A percentile compares a stretch with the other conserved stretches of the same genome.
Conservation (phyloP, 2,113 vertebrate genomes). For the Cottus gobio region DNA sequence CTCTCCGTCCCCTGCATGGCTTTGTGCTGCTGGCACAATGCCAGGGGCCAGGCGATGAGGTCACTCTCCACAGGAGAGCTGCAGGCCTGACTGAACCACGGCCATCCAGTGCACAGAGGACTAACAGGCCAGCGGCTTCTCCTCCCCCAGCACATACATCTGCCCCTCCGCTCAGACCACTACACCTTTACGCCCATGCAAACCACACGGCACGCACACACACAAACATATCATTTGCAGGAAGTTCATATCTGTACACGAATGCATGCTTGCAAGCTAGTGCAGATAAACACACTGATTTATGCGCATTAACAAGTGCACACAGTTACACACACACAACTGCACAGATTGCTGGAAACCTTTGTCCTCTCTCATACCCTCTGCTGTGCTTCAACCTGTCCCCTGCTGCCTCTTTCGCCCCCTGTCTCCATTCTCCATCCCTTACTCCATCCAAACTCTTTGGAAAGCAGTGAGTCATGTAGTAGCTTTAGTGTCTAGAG, state of each 20-base stretch:
- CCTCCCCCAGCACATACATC: slow-evolving; percentile 54
- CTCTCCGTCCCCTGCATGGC: slow-evolving; percentile 72
- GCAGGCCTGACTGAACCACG: slow-evolving; percentile 76
- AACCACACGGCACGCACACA: slow-evolving; percentile 11
- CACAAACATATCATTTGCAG: slow-evolving; percentile 3
- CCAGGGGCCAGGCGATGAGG: slow-evolving; percentile 80
- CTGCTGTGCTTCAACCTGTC: slow-evolving; percentile 57
- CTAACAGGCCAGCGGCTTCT: slow-evolving; percentile 25
- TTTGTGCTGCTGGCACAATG: slow-evolving; percentile 80
- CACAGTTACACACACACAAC: slow-evolving; percentile 20
- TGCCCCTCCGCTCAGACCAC: slow-evolving; percentile 23
- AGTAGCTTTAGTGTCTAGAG: slow-evolving; percentile 31
- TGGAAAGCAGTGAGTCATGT: slow-evolving; percentile 54
- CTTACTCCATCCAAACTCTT: slow-evolving; percentile 30
- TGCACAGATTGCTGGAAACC: slow-evolving; percentile 56
- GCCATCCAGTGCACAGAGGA: slow-evolving; percentile 38
- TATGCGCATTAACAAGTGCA: slow-evolving; percentile 9
- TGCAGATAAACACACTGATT: slow-evolving; percentile 2
- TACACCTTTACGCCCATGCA: slow-evolving; percentile 30
- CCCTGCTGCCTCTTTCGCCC: slow-evolving; percentile 54
- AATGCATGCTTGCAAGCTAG: slow-evolving; percentile 9
- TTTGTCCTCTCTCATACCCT: slow-evolving; percentile 59
- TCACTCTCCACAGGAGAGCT: slow-evolving; percentile 81
- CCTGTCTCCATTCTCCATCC: slow-evolving; percentile 39
- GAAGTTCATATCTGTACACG: slow-evolving; percentile 25